Base-by-base conservation (phyloP, 2,888 invertebrate species). In the Copidosoma aretas region DNA sequence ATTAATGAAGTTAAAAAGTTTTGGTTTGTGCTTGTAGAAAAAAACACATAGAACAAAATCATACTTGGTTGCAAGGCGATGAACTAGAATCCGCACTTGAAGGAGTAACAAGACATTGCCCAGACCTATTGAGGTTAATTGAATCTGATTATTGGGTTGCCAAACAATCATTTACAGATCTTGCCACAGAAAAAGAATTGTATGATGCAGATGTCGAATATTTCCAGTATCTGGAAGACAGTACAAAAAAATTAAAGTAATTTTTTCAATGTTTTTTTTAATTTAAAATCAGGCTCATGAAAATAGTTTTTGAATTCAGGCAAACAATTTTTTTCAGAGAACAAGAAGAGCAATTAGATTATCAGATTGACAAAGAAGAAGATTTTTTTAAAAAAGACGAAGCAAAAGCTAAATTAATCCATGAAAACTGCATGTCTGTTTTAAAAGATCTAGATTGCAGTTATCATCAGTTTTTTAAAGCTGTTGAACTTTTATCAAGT, bases 241-340 rank as follows among this genome's bases (percentile, higher is more conserved):
- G 77, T 60, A 72, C 78, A 32, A 74, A 70, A 22, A 77, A 72
- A 71, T 64, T 82, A 5, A 81, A 75, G 83, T 83, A 77, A 73
- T 62, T 24, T 53, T 19, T 56, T 25, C 60, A 51, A 19, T 22
- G 22, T 22, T 54, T 22, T 52, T 10, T 61, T 24, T 24, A 24
- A 21, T 57, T 54, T 51, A 54, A 54, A 19, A 56, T 43, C 54
- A 52, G 8, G 21, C 22, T 52, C 10, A 49, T 46, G 41, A 60
- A 53, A 58, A 53, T 24, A 52, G 10, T 54, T 58, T 52, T 56
- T 60, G 25, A 60, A n/a, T 64, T 53, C 32, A 32, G 8, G 32
- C 32, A 32, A 32, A 49, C 54, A 19, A 41, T 68, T 65, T 19
- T 5, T n/a, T 75, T 10, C 22, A 80, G 79, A 64, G 68, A 75